These are phyloP conservation scores for Caenorhabditis brenneri DNA, from an alignment of 1,140 invertebrate species.

Conservation along the genomic window DNA sequence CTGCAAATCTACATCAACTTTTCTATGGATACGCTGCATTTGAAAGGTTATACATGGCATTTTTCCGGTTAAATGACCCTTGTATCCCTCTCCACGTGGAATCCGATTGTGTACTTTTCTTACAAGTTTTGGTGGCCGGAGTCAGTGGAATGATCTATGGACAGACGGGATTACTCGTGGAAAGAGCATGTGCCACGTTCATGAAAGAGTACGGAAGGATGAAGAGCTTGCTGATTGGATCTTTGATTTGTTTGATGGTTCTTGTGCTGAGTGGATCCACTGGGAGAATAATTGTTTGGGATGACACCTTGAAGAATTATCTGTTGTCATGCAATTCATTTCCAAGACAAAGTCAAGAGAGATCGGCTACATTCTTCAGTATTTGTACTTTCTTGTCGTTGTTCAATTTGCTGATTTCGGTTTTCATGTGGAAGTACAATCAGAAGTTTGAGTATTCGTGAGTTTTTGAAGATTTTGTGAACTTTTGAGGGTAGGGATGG, in stretches of 20 bases:
- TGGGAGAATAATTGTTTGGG: not conserved
- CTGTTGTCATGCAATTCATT: not conserved
- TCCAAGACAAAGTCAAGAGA: not conserved
- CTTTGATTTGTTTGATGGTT: not conserved
- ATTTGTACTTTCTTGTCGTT: not conserved
- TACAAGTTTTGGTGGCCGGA: not conserved
- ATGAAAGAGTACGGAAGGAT: not conserved
- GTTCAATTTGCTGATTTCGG: not conserved
- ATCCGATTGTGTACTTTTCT: not conserved
- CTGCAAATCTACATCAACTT: not conserved
- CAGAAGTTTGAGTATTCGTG: slow-evolving; percentile 7
- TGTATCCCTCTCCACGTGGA: not conserved
- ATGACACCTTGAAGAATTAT: not conserved
- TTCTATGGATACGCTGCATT: not conserved
- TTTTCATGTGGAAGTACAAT: not conserved
- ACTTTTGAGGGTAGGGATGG: too few species aligned
- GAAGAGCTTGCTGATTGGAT: not conserved
- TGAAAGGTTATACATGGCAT: not conserved
- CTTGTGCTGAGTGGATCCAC: not conserved
- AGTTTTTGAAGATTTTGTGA: too few species aligned
- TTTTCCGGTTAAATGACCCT: not conserved
- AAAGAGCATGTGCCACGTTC: not conserved
- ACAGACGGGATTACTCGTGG: not conserved
- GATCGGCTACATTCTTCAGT: not conserved
- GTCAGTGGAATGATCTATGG: slow-evolving; percentile 15